These are phyloP conservation scores for Danaus melanippus DNA, from an alignment of 1,140 invertebrate genomes.

Conservation along the genomic window DNA sequence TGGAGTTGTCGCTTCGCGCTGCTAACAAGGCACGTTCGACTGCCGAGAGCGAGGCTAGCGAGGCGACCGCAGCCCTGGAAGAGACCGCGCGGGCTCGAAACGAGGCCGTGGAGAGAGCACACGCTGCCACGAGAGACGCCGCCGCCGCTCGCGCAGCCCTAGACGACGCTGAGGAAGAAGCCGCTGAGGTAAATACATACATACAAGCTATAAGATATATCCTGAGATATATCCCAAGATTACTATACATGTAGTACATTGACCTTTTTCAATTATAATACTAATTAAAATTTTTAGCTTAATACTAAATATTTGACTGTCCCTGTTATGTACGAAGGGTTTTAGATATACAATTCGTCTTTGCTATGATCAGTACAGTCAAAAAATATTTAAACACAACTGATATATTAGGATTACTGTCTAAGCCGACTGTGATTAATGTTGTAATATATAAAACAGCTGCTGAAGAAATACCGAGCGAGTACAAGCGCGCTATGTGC, in stretches of 20 bases:
- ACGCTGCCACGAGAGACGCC: constrained; percentile 82
- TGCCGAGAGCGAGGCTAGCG: constrained; percentile 73
- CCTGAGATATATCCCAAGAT: too few species aligned
- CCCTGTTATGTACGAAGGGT: too few species aligned
- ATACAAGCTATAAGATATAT: too few species aligned
- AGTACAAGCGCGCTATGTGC: constrained; percentile 88
- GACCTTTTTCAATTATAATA: too few species aligned
- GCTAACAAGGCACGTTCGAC: constrained; percentile 89
- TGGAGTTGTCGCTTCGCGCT: constrained; percentile 85
- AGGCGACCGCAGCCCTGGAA: constrained; percentile 85
- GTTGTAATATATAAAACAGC: constrained; percentile 44
- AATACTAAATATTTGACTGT: too few species aligned
- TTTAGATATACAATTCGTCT: too few species aligned
- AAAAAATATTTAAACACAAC: too few species aligned
- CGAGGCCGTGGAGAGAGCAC: constrained; percentile 87
- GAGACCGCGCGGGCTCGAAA: constrained; percentile 81
- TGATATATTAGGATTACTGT: too few species aligned
- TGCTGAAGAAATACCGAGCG: constrained; percentile 93
- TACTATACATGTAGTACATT: not conserved
- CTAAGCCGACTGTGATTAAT: too few species aligned
- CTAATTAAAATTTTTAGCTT: too few species aligned
- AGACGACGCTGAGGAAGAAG: constrained; percentile 93
- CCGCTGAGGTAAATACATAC: constrained; percentile 77
- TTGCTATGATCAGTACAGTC: too few species aligned
- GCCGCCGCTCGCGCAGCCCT: constrained; percentile 86